Base-by-base conservation (phyloP, 1,140 invertebrate genomes). In the Bombus waltoni region DNA sequence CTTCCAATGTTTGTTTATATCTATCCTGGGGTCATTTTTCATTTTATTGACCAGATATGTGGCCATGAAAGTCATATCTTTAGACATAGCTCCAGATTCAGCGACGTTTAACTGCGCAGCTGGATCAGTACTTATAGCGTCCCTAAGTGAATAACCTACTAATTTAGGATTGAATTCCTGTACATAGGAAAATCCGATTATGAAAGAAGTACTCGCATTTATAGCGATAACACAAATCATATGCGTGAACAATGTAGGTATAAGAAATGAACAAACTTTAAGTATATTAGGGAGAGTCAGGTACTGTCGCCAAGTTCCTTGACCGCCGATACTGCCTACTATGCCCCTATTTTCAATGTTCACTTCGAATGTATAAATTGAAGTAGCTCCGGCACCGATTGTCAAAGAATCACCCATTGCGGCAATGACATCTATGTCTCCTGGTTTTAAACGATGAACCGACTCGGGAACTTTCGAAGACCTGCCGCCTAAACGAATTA, bases 391-490 rank as follows among this genome's bases (percentile, higher is more conserved):
- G 83, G 96, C 96, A 70, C 96, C 97, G 11, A 96, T 97, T 4
- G 96, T 96, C 74, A 98, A 89, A 0, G 97, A 97, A 91, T 98
- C 97, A 6, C 97, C 97, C 87, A 98, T 94, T 10, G 96, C 96
- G 0, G 93, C 97, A n/a, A 97, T 95, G 3, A 97, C 94, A 74
- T 97, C 96, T 40, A 97, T 96, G 91, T 98, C 97, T 53, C 96
- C 96, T 4, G 96, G 96, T 78, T 96, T 95, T 8, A 97, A 93
- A 81, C 94, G 88, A 88, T 97, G 96, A 68, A 96, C 97, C 81
- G 89, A 95, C 70, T 70, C 94, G 35, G 96, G 96, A 79, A 90
- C 91, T 86, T 84, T 90, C 84, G 77, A 65, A 32, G 93, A 96
- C 79, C 91, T 94, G 18, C 83, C 93, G 4, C 3, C 89, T 90